Conservation (phyloP, 2,888 invertebrate genomes). For the Amiota minor region DNA sequence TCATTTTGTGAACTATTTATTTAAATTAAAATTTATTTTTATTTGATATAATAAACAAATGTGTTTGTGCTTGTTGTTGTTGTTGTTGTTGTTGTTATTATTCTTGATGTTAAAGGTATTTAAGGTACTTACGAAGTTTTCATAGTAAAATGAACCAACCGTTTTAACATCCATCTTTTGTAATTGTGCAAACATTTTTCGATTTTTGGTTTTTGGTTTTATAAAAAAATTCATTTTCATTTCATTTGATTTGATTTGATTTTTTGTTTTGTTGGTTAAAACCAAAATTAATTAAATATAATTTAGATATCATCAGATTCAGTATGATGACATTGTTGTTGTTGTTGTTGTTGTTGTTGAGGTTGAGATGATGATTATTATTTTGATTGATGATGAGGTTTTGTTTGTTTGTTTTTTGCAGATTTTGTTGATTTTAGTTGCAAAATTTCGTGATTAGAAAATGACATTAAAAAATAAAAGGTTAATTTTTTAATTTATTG, state of each 20-base stretch:
- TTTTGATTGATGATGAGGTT: slow-evolving; percentile 32
- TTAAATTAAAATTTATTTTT: background rate
- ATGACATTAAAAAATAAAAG: background rate
- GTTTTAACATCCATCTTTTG: slow-evolving; percentile 96
- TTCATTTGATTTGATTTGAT: slow-evolving; percentile 36
- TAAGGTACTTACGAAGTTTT: slow-evolving; percentile 91
- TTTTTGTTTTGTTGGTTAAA: slow-evolving; percentile 5
- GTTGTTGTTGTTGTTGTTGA: slow-evolving; percentile 46
- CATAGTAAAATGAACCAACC: slow-evolving; percentile 96
- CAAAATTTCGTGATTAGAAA: background rate
- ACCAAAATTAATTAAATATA: background rate
- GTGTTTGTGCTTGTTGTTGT: slow-evolving; percentile 26
- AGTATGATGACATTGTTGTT: slow-evolving; percentile 40
- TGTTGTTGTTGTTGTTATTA: slow-evolving; percentile 17
- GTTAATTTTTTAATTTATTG: too few species aligned
- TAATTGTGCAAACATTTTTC: slow-evolving; percentile 59
- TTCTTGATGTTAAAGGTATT: slow-evolving; percentile 18
- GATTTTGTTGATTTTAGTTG: slow-evolving; percentile 34
- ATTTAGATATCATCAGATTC: background rate
- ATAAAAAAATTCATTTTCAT: background rate
- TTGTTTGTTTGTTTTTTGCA: slow-evolving; percentile 42
- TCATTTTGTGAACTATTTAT: background rate
- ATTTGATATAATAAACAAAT: background rate
- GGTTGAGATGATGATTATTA: slow-evolving; percentile 9
- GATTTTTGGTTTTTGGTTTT: slow-evolving; percentile 31